Base-by-base conservation (phyloP, 2,888 invertebrate species). In the Maniola hyperantus region DNA sequence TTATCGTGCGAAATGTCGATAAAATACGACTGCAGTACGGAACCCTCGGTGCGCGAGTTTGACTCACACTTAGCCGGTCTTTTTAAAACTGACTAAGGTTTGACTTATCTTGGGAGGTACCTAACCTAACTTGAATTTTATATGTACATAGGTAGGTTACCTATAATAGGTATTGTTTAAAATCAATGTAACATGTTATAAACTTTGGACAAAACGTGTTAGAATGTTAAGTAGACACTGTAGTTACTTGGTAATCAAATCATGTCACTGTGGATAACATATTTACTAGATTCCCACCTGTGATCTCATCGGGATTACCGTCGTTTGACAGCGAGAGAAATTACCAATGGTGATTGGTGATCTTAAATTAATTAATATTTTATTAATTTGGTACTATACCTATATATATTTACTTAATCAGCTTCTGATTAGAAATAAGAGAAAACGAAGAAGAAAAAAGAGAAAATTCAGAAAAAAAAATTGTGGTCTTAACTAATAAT, bases 241-340 rank as follows among this genome's bases (percentile, higher is more conserved):
- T 20, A 60, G 46, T 42, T 58, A 65, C 53, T 69, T 67, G 26
- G 58, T 69, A 69, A 69, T 58, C 67, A 58, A 44, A 62, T 62
- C 69, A 65, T 67, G 67, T 54, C 36, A 67, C 39, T 50, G 18
- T 61, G 65, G 58, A 62, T 51, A 64, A 65, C 50, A 55, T 42
- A 50, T 60, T 58, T 53, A 54, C 54, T 54, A 55, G 18, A 66
- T 59, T 64, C 54, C 50, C 61, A 51, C 53, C 58, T 59, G 58
- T 72, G 70, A 72, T 68, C 68, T 70, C 72, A 70, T 67, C 64
- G 48, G 70, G 51, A 72, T 67, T 59, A 73, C 75, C 73, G 74
- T 65, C 74, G 73, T 75, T 76, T 71, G 71, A 76, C 73, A 71
- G 70, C 64, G 69, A 62, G 67, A 46, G 69, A 67, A 59, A 54